Percentiles rank a stretch among this genome's conserved stretches.
Evolutionary conservation across 2,113 vertebrate species (phyloP).

Genomic region (Astur gentilis): DNA sequence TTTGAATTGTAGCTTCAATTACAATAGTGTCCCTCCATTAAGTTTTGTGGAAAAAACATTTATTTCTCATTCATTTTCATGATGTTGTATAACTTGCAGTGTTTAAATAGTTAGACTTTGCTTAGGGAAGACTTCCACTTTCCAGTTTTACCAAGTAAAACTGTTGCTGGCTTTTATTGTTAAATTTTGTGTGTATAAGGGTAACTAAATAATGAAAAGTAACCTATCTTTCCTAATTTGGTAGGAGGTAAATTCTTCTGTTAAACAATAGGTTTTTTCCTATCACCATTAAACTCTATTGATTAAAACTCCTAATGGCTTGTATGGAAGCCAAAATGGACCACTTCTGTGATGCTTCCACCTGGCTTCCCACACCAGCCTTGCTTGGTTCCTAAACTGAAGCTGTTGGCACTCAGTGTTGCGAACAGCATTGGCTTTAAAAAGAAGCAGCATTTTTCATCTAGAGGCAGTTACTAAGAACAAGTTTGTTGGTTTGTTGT

Average conservation of each 20-base stretch:
- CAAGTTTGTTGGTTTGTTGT: background rate
- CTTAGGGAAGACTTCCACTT: background rate
- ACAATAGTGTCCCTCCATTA: background rate
- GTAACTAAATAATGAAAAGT: background rate
- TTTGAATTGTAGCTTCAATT: background rate
- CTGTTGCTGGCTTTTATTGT: background rate
- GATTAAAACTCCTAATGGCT: background rate
- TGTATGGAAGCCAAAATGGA: background rate
- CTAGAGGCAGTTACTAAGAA: background rate
- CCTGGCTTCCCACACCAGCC: background rate
- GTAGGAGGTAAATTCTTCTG: background rate
- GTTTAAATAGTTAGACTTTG: background rate
- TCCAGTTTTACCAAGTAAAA: background rate
- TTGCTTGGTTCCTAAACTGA: background rate
- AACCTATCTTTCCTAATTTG: background rate
- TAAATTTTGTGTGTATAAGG: background rate
- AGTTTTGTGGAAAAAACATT: background rate
- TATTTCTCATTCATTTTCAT: background rate
- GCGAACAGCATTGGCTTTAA: background rate
- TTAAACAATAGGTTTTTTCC: background rate
- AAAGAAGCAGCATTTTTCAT: background rate
- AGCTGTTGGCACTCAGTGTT: background rate
- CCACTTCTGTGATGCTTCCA: background rate
- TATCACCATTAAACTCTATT: background rate
- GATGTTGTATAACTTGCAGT: background rate